Conservation (phyloP, 2,113 vertebrate species). For the Sigmodon hispidus region DNA sequence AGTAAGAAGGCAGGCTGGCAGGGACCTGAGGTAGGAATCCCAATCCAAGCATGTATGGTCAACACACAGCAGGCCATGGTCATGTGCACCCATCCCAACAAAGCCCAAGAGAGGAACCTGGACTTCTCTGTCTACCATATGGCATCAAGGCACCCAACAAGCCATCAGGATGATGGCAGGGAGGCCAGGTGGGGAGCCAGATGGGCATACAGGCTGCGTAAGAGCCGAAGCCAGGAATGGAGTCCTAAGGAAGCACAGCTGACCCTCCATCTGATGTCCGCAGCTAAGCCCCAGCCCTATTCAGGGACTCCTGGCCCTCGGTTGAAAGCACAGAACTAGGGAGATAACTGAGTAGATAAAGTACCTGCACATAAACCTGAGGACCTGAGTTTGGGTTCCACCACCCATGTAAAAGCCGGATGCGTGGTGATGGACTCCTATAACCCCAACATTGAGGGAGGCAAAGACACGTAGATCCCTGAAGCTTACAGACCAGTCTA, state of each 20-base stretch:
- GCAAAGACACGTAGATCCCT: not conserved
- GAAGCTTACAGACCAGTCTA: not conserved
- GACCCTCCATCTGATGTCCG: not conserved
- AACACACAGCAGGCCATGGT: not conserved
- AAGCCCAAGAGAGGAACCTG: not conserved
- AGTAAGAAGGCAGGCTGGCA: not conserved
- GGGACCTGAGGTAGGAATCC: not conserved
- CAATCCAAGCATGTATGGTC: not conserved
- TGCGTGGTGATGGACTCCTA: not conserved
- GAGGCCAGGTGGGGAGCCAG: not conserved
- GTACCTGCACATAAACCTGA: not conserved
- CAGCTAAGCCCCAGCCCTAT: not conserved
- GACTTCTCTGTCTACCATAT: not conserved
- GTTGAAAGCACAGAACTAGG: not conserved
- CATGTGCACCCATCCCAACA: not conserved
- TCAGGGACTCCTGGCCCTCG: not conserved
- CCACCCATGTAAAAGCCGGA: not conserved
- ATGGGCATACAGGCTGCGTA: not conserved
- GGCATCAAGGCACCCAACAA: no score
- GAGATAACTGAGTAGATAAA: no score
- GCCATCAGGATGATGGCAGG: not conserved
- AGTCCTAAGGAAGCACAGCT: not conserved
- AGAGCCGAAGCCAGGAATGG: not conserved
- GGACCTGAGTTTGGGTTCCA: not conserved
- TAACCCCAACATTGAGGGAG: not conserved